Conservation (phyloP, 2,797 vertebrate species). For the Chelon auratus region DNA sequence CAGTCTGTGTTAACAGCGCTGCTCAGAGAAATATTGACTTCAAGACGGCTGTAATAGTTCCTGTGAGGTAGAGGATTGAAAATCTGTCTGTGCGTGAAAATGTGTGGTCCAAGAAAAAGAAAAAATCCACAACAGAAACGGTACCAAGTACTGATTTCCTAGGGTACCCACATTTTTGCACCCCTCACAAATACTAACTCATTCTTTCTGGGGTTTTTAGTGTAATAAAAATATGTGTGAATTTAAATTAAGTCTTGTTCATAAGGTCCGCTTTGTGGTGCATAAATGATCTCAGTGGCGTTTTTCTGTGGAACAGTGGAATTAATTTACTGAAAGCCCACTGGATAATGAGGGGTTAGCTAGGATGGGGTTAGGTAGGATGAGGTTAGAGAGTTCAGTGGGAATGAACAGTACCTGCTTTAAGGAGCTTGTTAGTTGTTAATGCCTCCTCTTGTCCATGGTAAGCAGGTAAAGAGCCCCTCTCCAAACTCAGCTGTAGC, state of each 20-base stretch:
- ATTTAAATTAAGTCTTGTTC: background rate
- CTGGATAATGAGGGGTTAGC: slow-evolving; percentile 34
- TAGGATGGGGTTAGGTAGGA: slow-evolving; percentile 38
- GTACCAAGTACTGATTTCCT: background rate
- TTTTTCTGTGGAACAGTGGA: slow-evolving; percentile 6
- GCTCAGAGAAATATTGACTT: slow-evolving; percentile 22
- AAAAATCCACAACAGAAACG: background rate
- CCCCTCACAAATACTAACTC: background rate
- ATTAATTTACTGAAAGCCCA: slow-evolving; percentile 18
- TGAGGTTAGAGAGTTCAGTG: slow-evolving; percentile 24
- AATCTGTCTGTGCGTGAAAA: slow-evolving; percentile 10
- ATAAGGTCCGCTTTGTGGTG: background rate
- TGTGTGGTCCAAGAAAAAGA: slow-evolving; percentile 23
- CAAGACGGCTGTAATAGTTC: background rate
- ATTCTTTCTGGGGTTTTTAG: background rate
- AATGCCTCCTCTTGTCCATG: slow-evolving; percentile 44
- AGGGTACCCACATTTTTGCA: background rate
- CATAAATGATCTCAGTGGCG: slow-evolving; percentile 7
- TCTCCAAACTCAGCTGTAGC: slow-evolving; percentile 39
- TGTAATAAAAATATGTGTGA: background rate
- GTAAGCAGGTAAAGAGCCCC: slow-evolving; percentile 54
- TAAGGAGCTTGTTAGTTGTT: slow-evolving; percentile 62
- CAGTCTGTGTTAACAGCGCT: slow-evolving; percentile 15
- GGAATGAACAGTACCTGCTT: slow-evolving; percentile 22
- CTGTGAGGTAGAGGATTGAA: slow-evolving; percentile 12